Percentiles rank a stretch among this genome's conserved stretches.
These are phyloP conservation scores for Lithophane ornitopus DNA, from an alignment of 2,888 invertebrate genomes.

Conservation along the genomic window DNA sequence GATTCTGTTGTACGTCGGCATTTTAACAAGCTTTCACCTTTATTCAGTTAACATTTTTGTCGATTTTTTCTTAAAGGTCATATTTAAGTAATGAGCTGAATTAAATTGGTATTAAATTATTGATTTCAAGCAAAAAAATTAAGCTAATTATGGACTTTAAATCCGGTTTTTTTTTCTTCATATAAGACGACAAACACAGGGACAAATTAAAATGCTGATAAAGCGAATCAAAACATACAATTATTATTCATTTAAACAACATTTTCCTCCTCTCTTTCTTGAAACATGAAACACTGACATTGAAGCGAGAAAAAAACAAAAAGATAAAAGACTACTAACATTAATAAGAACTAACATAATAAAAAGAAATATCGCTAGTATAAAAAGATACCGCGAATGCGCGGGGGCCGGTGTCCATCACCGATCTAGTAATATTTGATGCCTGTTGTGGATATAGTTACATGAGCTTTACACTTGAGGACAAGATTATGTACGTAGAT, in stretches of 20 bases:
- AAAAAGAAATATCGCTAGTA: constrained; percentile 50
- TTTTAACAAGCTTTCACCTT: constrained; percentile 79
- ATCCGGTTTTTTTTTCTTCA: background rate
- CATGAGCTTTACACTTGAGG: constrained; percentile 64
- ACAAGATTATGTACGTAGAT: constrained; percentile 20
- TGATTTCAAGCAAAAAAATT: constrained; percentile 39
- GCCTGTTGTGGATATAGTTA: constrained; percentile 69
- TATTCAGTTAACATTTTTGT: constrained; percentile 61
- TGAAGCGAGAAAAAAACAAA: constrained; percentile 20
- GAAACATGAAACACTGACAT: constrained; percentile 42
- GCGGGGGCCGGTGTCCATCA: constrained; percentile 66
- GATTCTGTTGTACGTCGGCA: constrained; percentile 65
- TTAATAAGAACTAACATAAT: constrained; percentile 46
- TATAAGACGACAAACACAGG: background rate
- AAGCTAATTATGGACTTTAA: constrained; percentile 33
- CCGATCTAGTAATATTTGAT: constrained; percentile 46
- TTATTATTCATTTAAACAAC: constrained; percentile 24
- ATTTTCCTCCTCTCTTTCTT: constrained; percentile 53
- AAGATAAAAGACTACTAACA: constrained; percentile 19
- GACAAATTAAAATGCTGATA: background rate
- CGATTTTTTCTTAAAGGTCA: constrained; percentile 70
- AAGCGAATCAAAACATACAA: constrained; percentile 35
- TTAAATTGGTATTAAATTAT: constrained; percentile 49
- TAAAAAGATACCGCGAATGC: constrained; percentile 49
- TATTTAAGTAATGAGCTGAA: constrained; percentile 66